Base-by-base conservation (phyloP, 2,113 vertebrate species). In the Raja brachyura region DNA sequence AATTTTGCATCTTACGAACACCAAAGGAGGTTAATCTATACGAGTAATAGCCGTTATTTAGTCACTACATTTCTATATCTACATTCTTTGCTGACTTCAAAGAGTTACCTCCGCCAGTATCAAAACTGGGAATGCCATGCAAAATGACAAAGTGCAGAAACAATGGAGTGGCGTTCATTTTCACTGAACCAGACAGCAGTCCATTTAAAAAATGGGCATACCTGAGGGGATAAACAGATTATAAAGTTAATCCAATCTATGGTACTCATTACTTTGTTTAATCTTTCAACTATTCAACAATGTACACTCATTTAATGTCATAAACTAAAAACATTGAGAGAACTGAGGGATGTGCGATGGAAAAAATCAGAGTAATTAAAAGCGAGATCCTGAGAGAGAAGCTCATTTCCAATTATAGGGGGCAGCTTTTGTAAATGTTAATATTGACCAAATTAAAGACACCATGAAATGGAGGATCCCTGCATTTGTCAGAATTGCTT, bases 181-280 rank as follows among this genome's bases (percentile, higher is more conserved):
- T 99, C 96, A 99, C 97, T 0, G 97, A 97, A 54, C 98, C 98
- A 0, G 97, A 98, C 0, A 99, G 95, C 61, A 99, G 97, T 83
- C 97, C 98, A 93, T 97, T 98, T 94, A 99, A 96, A 94, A 99
- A 99, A 94, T 98, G 97, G 74, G 99, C 97, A 0, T 99, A 99
- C 93, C 98, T 99, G 96, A 93, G 25, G 94, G 31, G 0, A 94
- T 63, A 93, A 86, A 93, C 10, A 94, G 88, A 94, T 88, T 93
- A 0, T 3, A 83, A 63, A 28, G 66, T 92, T 54, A 92, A 31
- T 25, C 39, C 73, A 33, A 74, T 39, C 33, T 22, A 33, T 70
- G 59, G 3, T 25, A 48, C 28, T 48, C 28, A 14, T 39, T 70
- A 68, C 59, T 70, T 90, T 39, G 22, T 90, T 70, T 25, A 90